Conservation (phyloP, 2,888 invertebrate species). For the Steinernema scapterisci region DNA sequence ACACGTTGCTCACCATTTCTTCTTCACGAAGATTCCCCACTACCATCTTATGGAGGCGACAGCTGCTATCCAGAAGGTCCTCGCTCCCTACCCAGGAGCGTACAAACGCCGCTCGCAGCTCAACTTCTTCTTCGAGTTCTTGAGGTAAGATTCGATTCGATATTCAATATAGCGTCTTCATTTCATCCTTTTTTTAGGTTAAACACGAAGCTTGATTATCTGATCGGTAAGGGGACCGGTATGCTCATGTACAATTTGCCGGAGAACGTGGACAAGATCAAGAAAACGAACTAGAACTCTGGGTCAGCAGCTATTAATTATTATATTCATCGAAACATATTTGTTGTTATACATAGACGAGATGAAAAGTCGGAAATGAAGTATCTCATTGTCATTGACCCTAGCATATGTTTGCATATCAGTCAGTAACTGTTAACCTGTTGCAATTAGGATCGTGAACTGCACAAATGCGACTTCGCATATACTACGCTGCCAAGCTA, state of each 20-base stretch:
- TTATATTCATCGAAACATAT: background rate
- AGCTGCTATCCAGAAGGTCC: slow-evolving; percentile 45
- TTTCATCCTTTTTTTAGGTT: background rate
- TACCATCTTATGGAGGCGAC: slow-evolving; percentile 54
- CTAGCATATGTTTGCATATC: no score
- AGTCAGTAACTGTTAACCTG: no score
- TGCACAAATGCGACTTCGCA: no score
- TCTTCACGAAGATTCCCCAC: slow-evolving; percentile 57
- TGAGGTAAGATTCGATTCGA: slow-evolving; percentile 36
- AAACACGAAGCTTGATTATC: slow-evolving; percentile 50
- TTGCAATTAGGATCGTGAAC: no score
- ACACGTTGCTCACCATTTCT: slow-evolving; percentile 58
- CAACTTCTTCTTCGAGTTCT: slow-evolving; percentile 53
- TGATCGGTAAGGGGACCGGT: slow-evolving; percentile 53
- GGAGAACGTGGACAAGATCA: background rate
- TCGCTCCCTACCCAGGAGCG: slow-evolving; percentile 45
- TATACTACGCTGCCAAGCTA: no score
- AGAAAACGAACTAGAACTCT: slow-evolving; percentile 2
- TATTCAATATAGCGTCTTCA: background rate
- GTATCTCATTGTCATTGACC: slow-evolving; percentile 22
- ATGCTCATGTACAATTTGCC: slow-evolving; percentile 35
- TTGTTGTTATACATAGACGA: slow-evolving; percentile 5
- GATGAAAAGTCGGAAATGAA: background rate
- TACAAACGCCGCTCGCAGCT: slow-evolving; percentile 51
- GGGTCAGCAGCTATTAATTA: slow-evolving; percentile 16